phyloP scores from a whole-genome alignment of 2,888 invertebrate species.

The Cremastobaeus sp. region DNA sequence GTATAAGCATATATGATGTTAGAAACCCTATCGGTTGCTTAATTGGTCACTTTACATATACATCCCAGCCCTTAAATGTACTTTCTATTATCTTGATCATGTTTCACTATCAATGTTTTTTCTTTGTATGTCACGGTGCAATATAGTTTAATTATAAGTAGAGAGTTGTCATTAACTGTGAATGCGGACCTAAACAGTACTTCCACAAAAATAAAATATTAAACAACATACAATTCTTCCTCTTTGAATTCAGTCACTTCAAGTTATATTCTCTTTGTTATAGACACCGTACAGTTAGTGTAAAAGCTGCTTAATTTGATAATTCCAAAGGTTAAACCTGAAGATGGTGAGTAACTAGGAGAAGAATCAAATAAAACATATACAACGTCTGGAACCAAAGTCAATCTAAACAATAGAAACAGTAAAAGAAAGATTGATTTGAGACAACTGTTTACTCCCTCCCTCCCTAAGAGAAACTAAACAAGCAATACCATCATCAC shows the following conservation, averaged over 20 bases:
- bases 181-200: constrained; percentile 32
- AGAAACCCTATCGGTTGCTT: constrained; percentile 7
- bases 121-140: constrained; percentile 32
- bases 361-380: constrained; percentile 61
- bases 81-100: constrained; percentile 18
- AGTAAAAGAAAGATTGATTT: constrained; percentile 23
- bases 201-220: constrained; percentile 22
- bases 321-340: constrained; percentile 77
- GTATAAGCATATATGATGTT: constrained; percentile 7
- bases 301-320: constrained; percentile 78
- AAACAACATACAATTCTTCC: constrained; percentile 24
- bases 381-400: constrained; percentile 58
- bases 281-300: constrained; percentile 77
- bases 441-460: constrained; percentile 20
- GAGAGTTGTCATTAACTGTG: constrained; percentile 42
- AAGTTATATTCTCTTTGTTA: constrained; percentile 78
- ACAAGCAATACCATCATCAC: constrained; percentile 36
- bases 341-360: constrained; percentile 76
- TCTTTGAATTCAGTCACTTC: constrained; percentile 67
- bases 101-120: constrained; percentile 22
- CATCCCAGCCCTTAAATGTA: constrained; percentile 15
- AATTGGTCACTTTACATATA: not conserved
- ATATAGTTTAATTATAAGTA: constrained; percentile 36
- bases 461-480: constrained; percentile 23
- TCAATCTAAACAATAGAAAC: constrained; percentile 35